Conservation (phyloP, 2,888 invertebrate genomes). For the Agrilus biguttatus region DNA sequence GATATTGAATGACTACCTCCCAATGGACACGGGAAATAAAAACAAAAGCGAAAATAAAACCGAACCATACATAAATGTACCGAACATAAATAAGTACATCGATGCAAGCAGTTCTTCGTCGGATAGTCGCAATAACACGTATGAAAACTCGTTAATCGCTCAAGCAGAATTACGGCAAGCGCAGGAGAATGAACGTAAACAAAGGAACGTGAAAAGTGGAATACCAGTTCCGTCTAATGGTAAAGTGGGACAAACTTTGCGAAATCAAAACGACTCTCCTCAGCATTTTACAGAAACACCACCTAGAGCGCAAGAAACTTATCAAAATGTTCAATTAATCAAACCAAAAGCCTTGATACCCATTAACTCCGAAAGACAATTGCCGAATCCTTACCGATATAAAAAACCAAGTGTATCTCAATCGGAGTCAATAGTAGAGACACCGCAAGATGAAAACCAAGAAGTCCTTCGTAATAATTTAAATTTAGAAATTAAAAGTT, state of each 20-base stretch:
- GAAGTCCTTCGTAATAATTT: conserved; percentile 1
- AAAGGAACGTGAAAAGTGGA: conserved; percentile 8
- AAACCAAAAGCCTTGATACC: conserved; percentile 29
- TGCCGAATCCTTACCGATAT: conserved; percentile 27
- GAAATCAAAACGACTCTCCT: conserved; percentile 8
- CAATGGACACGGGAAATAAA: conserved; percentile 16
- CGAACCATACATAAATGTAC: conserved; percentile 16
- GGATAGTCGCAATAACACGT: conserved; percentile 18
- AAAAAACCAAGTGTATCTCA: conserved; percentile 1
- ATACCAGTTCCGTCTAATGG: conserved; percentile 4
- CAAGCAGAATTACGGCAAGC: conserved; percentile 12
- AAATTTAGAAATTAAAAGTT: background rate
- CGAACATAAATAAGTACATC: conserved; percentile 20
- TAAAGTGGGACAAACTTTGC: conserved; percentile 4
- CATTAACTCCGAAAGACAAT: conserved; percentile 25
- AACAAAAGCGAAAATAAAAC: conserved; percentile 9
- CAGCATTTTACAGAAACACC: conserved; percentile 19
- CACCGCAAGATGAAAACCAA: too few relatives aligned
- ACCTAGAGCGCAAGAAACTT: conserved; percentile 19
- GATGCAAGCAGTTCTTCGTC: conserved; percentile 29
- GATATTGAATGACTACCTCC: conserved; percentile 16
- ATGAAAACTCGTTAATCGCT: conserved; percentile 16
- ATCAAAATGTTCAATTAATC: conserved; percentile 23
- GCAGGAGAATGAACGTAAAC: conserved; percentile 9
- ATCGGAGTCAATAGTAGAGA: too few relatives aligned